A percentile compares a stretch with the other conserved stretches of the same genome.
Evolutionary conservation across 2,113 vertebrate genomes (phyloP).

Genomic region (Pandion haliaetus): DNA sequence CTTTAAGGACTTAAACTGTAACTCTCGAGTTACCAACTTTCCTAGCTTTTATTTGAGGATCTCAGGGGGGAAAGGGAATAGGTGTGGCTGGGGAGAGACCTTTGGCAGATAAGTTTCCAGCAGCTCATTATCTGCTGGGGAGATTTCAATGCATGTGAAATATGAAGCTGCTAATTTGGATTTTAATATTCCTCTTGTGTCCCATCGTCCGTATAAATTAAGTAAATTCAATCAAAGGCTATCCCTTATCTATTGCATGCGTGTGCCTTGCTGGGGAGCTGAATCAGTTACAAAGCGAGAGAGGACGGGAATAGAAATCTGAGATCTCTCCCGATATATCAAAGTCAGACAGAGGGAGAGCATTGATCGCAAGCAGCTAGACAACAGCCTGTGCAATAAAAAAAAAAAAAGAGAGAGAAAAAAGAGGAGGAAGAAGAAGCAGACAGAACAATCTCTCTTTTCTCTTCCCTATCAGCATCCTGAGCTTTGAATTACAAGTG

Average conservation of each 20-base stretch:
- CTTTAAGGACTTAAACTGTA: background rate
- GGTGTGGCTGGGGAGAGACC: slow-evolving; percentile 37
- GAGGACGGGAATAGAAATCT: background rate
- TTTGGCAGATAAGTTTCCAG: slow-evolving; percentile 27
- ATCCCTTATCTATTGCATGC: slow-evolving; percentile 41
- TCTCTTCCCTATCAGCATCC: slow-evolving; percentile 23
- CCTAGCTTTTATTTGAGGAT: background rate
- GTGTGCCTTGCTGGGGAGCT: background rate
- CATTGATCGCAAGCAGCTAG: slow-evolving; percentile 15
- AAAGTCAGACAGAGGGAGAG: slow-evolving; percentile 9
- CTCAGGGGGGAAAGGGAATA: background rate
- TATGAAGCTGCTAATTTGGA: slow-evolving; percentile 61
- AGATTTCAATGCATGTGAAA: slow-evolving; percentile 49
- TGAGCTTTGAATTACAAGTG: slow-evolving; percentile 56
- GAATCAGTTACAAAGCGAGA: background rate
- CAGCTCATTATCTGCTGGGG: slow-evolving; percentile 36
- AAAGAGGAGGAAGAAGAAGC: background rate
- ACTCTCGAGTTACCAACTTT: background rate
- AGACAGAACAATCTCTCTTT: background rate
- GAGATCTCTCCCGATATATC: slow-evolving; percentile 40
- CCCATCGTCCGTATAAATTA: slow-evolving; percentile 45
- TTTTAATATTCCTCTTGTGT: slow-evolving; percentile 64
- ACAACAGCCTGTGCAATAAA: slow-evolving; percentile 12
- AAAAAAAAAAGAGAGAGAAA: background rate
- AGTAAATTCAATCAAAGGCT: slow-evolving; percentile 64